Conservation (phyloP, 2,888 invertebrate genomes). For the Eristalis intricaria region DNA sequence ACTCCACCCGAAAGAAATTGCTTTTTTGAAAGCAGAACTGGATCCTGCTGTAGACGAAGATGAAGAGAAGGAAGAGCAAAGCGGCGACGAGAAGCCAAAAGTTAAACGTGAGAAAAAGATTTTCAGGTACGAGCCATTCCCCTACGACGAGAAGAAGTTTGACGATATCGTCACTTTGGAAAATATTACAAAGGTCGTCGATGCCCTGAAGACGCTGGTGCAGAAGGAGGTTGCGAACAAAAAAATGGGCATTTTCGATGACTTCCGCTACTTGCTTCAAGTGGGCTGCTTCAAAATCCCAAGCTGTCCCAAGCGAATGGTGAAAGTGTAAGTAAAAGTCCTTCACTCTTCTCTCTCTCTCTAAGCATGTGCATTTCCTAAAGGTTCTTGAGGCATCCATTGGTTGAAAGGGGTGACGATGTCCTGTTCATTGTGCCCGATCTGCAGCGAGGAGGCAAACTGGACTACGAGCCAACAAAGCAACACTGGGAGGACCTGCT, state of each 20-base stretch:
- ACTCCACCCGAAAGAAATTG: not conserved
- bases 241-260: conserved; percentile 77
- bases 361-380: conserved; percentile 46
- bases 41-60: not conserved
- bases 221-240: conserved; percentile 75
- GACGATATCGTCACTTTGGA: conserved; percentile 74
- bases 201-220: conserved; percentile 75
- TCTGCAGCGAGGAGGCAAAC: conserved; percentile 86
- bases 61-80: not conserved
- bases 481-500: conserved; percentile 88
- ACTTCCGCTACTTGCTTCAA: conserved; percentile 77
- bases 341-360: not conserved
- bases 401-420: conserved; percentile 86
- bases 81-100: not conserved
- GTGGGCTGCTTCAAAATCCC: conserved; percentile 85
- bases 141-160: conserved; percentile 77
- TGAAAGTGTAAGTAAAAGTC: conserved; percentile 84
- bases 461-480: conserved; percentile 89
- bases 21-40: not conserved
- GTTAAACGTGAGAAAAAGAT: not conserved
- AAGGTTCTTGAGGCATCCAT: conserved; percentile 84
- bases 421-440: conserved; percentile 91
- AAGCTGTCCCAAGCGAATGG: conserved; percentile 83
- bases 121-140: conserved; percentile 72
- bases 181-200: conserved; percentile 76